Evolutionary conservation across 2,113 vertebrate species (phyloP), one percentile per base, ranked within the genome.

Genomic region (Pseudopodoces humilis): DNA sequence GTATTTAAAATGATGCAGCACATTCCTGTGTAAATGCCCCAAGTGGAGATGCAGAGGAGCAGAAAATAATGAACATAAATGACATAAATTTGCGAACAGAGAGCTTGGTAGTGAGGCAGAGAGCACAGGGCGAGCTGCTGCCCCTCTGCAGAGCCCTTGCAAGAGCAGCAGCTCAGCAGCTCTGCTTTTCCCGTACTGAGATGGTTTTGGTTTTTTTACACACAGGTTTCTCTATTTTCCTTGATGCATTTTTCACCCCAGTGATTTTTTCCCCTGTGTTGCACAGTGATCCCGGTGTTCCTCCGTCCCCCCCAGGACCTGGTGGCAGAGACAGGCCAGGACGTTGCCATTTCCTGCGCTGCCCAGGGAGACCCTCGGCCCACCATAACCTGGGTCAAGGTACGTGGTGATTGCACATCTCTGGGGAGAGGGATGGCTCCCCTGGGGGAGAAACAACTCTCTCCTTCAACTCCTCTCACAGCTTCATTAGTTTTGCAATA

Each of bases 351-450:
- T 3, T 65, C 75, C 52, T 98, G 97, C 3, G 2, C 88, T 13
- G 97, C 97, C 63, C 97, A 96, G 59, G 97, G 97, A 15, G 97
- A 98, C 39, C 97, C 97, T 4, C 95, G 55, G 6, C 97, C 97
- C 77, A 97, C 94, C 80, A 97, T 98, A 9, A 98, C 96, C 55
- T 98, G 97, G 97, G 95, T 95, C 70, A 98, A 98, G 86, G 97
- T 98, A 74, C 10, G 94, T 60, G 50, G 5, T 2, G 71, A 4
- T 25, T 3, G 10, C 41, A 0, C 1, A 12, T 6, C 86, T 4
- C 20, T 4, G 33, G 67, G 68, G 20, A 39, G 11, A 21, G 5
- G 53, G 69, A 4, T 0, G 5, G 46, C n/a, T 79, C 43, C 44
- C 41, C 53, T 5, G 0, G 3, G 4, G 18, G 12, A 49, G 30